A percentile compares a stretch with the other conserved stretches of the same genome.
Evolutionary conservation across 2,113 vertebrate genomes (phyloP).

Genomic region (Oreocharis arfaki): DNA sequence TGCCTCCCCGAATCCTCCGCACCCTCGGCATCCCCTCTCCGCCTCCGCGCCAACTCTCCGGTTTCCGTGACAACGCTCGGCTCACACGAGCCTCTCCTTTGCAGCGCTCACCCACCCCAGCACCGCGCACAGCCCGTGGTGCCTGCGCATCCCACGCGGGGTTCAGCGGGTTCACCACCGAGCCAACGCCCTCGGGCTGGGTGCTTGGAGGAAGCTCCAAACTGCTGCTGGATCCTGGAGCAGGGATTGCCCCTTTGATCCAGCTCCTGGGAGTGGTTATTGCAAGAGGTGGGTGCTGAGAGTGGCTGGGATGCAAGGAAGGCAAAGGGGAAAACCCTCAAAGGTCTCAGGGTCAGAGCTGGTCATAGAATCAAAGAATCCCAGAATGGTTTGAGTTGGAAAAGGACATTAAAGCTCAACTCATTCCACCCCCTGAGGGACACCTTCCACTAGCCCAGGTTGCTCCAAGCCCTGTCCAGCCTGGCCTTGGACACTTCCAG

Average conservation of each 20-base stretch:
- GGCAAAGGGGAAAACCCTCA: neutral
- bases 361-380: neutral
- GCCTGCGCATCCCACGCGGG: rapidly evolving
- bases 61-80: slow-evolving; percentile 46
- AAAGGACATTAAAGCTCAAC: neutral
- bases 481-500: neutral
- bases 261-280: neutral
- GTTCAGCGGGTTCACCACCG: rapidly evolving
- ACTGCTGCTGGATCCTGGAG: neutral
- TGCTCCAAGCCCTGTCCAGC: rapidly evolving
- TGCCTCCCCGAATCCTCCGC: neutral
- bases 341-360: neutral
- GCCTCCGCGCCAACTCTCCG: neutral
- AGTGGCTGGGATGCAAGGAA: neutral
- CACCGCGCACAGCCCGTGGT: neutral
- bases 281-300: neutral
- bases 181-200: neutral
- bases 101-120: neutral
- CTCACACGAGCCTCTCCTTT: neutral
- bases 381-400: neutral
- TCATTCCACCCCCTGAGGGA: rapidly evolving
- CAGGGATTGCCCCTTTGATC: rapidly evolving
- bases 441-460: rapidly evolving
- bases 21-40: slow-evolving; percentile 11
- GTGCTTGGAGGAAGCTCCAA: neutral